Percentiles rank a stretch among this genome's conserved stretches.
Evolutionary conservation across 2,113 vertebrate species (phyloP).

Genomic region (Speoplatyrhinus poulsoni): DNA sequence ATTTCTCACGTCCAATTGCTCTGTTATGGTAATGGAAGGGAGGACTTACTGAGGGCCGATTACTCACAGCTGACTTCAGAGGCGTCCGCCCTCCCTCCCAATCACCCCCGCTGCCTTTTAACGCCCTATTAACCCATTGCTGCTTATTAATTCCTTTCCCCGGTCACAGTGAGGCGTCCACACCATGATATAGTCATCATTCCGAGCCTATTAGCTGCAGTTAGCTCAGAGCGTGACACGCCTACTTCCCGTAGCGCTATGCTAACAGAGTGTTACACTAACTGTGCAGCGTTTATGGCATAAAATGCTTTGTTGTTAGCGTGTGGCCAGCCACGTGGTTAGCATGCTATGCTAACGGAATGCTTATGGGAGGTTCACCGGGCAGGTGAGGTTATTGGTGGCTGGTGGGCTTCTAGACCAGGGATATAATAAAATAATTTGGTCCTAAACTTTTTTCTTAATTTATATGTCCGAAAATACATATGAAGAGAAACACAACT

Average conservation of each 20-base stretch:
- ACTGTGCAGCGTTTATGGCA: no score
- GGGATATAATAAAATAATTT: no score
- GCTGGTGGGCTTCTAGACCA: no score
- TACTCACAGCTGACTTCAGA: slow-evolving; percentile 99
- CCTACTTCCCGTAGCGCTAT: background rate
- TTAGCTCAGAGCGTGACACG: slow-evolving; percentile 23
- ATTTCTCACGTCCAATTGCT: slow-evolving; percentile 99
- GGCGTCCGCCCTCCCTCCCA: slow-evolving; percentile 55
- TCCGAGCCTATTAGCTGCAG: slow-evolving; percentile 75
- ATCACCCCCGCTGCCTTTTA: slow-evolving; percentile 94
- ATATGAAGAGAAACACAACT: no score
- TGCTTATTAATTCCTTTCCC: slow-evolving; percentile 98
- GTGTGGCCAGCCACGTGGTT: no score
- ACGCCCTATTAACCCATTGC: slow-evolving; percentile 99
- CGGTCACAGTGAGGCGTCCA: slow-evolving; percentile 85
- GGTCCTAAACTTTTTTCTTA: no score
- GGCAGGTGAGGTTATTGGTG: no score
- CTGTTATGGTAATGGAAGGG: slow-evolving; percentile 99
- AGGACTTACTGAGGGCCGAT: slow-evolving; percentile 98
- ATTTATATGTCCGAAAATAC: no score
- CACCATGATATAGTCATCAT: slow-evolving; percentile 90
- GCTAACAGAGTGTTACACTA: no score
- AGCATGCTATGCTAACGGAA: no score
- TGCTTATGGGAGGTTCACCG: no score
- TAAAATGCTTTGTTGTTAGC: no score